Conservation (phyloP, 1,140 invertebrate species). For the Drosophila repleta region DNA sequence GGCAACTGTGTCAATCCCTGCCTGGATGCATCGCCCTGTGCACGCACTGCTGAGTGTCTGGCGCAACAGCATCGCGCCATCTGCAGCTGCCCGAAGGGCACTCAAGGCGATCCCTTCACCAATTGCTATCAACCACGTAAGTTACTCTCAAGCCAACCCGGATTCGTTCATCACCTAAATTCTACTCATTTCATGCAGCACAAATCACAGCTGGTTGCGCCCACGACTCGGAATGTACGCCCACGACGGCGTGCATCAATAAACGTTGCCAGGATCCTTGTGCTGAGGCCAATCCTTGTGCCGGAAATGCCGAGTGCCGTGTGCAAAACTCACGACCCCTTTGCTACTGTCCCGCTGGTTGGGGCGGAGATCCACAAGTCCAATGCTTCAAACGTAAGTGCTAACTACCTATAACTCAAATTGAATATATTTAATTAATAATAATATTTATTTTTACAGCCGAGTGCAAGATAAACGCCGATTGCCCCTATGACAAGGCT, state of each 20-base stretch:
- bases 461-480: conserved; percentile 91
- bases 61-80: conserved; percentile 90
- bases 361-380: conserved; percentile 93
- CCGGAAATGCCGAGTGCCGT: conserved; percentile 90
- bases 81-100: conserved; percentile 90
- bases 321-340: conserved; percentile 90
- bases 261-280: conserved; percentile 92
- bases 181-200: conserved; percentile 31
- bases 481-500: conserved; percentile 94
- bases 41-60: conserved; percentile 90
- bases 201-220: conserved; percentile 87
- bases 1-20: conserved; percentile 91
- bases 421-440: neutral
- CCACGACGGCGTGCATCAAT: conserved; percentile 91
- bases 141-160: neutral
- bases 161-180: neutral
- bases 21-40: conserved; percentile 89
- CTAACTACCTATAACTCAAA: no score
- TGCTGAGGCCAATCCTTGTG: conserved; percentile 90
- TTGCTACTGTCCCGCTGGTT: conserved; percentile 92
- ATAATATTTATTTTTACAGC: conserved; percentile 85
- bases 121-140: conserved; percentile 88
- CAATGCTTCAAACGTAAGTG: conserved; percentile 94
- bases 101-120: conserved; percentile 91
- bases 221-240: conserved; percentile 89